Percentiles rank a stretch among this genome's conserved stretches.
These are phyloP conservation scores for Pegoplata infirma DNA, from an alignment of 2,888 invertebrate species.

Conservation along the genomic window DNA sequence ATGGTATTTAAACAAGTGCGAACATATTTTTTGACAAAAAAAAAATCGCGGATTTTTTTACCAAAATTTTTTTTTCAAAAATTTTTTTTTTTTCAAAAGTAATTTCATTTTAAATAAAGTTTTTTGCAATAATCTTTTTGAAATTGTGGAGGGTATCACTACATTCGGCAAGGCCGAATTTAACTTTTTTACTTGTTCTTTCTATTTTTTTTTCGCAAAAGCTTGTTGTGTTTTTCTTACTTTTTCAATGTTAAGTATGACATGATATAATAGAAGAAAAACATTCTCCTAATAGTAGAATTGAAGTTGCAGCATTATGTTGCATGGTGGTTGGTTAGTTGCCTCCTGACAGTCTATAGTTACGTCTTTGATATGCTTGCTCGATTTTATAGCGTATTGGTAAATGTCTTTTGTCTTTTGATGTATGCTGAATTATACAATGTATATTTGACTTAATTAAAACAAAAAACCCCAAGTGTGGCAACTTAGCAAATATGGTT, in stretches of 20 bases:
- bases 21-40: too few species aligned
- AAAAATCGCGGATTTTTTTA: too few species aligned
- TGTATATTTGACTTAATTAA: constrained; percentile 60
- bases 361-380: background rate
- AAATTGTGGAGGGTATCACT: too few species aligned
- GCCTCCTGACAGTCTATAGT: background rate
- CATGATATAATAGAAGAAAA: constrained; percentile 51
- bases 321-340: too few species aligned
- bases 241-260: constrained; percentile 17
- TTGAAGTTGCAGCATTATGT: background rate
- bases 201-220: constrained; percentile 2
- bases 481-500: constrained; percentile 55
- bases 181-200: too few species aligned
- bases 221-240: background rate
- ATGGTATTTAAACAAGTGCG: too few species aligned
- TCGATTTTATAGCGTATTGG: background rate
- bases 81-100: too few species aligned
- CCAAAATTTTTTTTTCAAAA: too few species aligned
- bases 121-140: too few species aligned
- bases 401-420: background rate
- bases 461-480: constrained; percentile 56
- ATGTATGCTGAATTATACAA: background rate
- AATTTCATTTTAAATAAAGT: too few species aligned
- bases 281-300: background rate
- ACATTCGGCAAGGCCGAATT: too few species aligned